Conservation (phyloP, 1,140 invertebrate genomes). For the Luehdorfia chinensis region DNA sequence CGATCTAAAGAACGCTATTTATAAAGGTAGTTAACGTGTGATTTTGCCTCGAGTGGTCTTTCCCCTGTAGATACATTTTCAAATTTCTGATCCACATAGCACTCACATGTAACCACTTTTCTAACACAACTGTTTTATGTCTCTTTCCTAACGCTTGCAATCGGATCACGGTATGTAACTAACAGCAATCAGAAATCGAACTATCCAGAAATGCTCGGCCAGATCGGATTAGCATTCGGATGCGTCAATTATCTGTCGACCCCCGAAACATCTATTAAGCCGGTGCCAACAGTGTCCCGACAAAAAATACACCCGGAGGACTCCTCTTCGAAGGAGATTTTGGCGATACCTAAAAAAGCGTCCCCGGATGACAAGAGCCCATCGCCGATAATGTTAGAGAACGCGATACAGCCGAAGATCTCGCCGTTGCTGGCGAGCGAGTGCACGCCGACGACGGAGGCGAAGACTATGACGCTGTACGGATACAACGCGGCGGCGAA, state of each 20-base stretch:
- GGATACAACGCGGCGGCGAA: slow-evolving; percentile 73
- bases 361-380: slow-evolving; percentile 62
- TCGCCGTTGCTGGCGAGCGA: slow-evolving; percentile 54
- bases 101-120: slow-evolving; percentile 12
- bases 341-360: slow-evolving; percentile 47
- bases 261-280: slow-evolving; percentile 35
- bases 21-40: slow-evolving; percentile 67
- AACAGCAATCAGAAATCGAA: slow-evolving; percentile 73
- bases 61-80: slow-evolving; percentile 27
- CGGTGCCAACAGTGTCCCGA: slow-evolving; percentile 35
- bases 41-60: slow-evolving; percentile 36
- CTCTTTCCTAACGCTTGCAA: slow-evolving; percentile 44
- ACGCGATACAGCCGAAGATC: slow-evolving; percentile 61
- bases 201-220: slow-evolving; percentile 75
- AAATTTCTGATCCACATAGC: slow-evolving; percentile 14
- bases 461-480: slow-evolving; percentile 55
- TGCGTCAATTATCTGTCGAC: slow-evolving; percentile 73
- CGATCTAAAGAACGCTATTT: slow-evolving; percentile 72
- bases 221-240: slow-evolving; percentile 73
- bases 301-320: slow-evolving; percentile 66
- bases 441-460: slow-evolving; percentile 51
- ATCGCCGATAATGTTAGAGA: slow-evolving; percentile 40
- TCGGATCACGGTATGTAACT: slow-evolving; percentile 46
- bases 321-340: slow-evolving; percentile 46
- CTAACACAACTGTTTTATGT: slow-evolving; percentile 33